Evolutionary conservation across 2,113 vertebrate genomes (phyloP), one percentile per base, ranked within the genome.

Genomic region (Hirundichthys speculiger): DNA sequence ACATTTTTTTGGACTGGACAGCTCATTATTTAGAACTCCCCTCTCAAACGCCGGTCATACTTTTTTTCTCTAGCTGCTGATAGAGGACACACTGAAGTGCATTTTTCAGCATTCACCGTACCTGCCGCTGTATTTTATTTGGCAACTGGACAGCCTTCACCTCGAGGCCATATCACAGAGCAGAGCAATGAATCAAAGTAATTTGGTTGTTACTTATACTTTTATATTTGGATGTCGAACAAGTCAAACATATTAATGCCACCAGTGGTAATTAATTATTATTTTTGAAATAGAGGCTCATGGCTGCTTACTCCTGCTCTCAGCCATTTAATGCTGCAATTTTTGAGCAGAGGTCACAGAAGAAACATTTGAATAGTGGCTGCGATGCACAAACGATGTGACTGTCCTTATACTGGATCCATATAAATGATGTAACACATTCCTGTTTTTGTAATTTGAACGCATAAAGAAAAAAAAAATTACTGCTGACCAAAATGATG

Each of bases 111-210:
- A 68, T 81, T 86, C 77, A 61, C 30, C 67, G 72, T 64, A 79
- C 75, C 79, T 83, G 73, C 67, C 34, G 64, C 65, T 48, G 16
- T 85, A 80, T 86, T 88, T 84, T 57, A 77, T 81, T 87, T 87
- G 88, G 86, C 86, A 83, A 63, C 47, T 22, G 49, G 54, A 65
- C 61, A 68, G 63, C 39, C 47, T 30, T 78, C 53, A 68, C 53
- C 64, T 75, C 55, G 2, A 80, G 69, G 64, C 48, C 72, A 14
- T 62, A 51, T 51, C 72, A 62, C 42, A 62, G 41, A 67, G 61
- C 67, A 71, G 34, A 62, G 68, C 66, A 69, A 84, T 80, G 61
- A 75, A 81, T 87, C 67, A 80, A 63, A 69, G 22, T 68, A 43
- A 57, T 77, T 78, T 39, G 69, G 56, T 67, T 76, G 66, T 69